phyloP scores from a whole-genome alignment of 2,888 invertebrate species.

The Eueremaeus valkanovi region DNA sequence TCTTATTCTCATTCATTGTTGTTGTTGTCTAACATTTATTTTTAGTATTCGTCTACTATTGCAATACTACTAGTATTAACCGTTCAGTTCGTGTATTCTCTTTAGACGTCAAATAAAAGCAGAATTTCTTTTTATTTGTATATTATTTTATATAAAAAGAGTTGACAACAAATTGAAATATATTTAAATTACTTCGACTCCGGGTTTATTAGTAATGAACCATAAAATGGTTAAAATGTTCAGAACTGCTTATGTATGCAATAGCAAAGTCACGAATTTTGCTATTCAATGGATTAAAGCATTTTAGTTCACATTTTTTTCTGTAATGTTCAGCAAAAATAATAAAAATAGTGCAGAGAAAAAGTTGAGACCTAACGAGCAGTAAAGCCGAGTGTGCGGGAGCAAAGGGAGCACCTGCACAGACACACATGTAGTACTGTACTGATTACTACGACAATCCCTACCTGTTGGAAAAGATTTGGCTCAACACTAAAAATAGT shows the following conservation, averaged over 20 bases:
- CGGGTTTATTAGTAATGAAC: background rate
- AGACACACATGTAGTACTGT: too few species aligned
- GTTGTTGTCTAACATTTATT: background rate
- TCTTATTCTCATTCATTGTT: background rate
- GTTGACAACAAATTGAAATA: slow-evolving; percentile 11
- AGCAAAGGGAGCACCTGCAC: slow-evolving; percentile 5
- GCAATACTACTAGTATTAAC: background rate
- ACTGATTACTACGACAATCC: background rate
- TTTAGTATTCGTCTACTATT: background rate
- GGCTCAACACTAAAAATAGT: background rate
- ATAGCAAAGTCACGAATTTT: slow-evolving; percentile 27
- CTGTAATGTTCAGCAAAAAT: slow-evolving; percentile 3
- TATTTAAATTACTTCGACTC: background rate
- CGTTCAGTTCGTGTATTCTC: background rate
- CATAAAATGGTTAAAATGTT: slow-evolving; percentile 21
- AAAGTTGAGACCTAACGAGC: background rate
- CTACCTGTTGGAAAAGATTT: slow-evolving; percentile 6
- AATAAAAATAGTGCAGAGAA: background rate
- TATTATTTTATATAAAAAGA: background rate
- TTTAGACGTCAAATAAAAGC: background rate
- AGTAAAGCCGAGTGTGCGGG: background rate
- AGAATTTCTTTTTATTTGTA: background rate
- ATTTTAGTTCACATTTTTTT: background rate
- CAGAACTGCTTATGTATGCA: slow-evolving; percentile 18
- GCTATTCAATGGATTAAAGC: slow-evolving; percentile 11